Conservation (phyloP, 30 jellyfish, hydroid and myxozoan species). For the Chrysaora quinquecirrha region DNA sequence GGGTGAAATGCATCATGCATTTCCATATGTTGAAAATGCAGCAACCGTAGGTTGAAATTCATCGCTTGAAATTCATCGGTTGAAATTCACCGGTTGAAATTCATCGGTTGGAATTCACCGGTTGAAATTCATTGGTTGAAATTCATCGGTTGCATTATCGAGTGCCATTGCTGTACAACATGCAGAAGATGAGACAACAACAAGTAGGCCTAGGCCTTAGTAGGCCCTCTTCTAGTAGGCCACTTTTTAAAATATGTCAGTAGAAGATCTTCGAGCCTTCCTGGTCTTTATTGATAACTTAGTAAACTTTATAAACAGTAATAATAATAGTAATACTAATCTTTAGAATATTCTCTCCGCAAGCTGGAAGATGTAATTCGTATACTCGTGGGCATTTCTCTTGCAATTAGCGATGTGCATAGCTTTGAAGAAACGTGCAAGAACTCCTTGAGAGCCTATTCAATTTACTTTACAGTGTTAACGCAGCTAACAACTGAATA, state of each 20-base stretch:
- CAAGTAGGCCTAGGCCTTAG: too few species aligned
- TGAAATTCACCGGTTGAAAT: too few species aligned
- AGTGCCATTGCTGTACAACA: too few species aligned
- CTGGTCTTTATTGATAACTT: neutral
- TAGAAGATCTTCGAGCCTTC: neutral
- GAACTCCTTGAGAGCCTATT: neutral
- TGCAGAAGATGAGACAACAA: too few species aligned
- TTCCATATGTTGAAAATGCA: too few species aligned
- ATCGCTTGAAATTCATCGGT: too few species aligned
- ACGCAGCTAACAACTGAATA: neutral
- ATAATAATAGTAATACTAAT: neutral
- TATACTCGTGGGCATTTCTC: constrained; percentile 5
- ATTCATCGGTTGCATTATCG: too few species aligned
- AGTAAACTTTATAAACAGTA: neutral
- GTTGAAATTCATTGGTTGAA: too few species aligned
- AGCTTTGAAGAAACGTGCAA: neutral
- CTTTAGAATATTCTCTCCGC: constrained; percentile 31
- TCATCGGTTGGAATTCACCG: too few species aligned
- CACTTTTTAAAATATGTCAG: neutral
- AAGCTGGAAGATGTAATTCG: constrained; percentile 41
- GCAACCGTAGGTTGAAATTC: too few species aligned
- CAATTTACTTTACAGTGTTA: neutral
- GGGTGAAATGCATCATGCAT: too few species aligned
- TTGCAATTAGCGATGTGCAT: constrained; percentile 23
- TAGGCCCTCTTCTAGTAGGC: too few species aligned